Evolutionary conservation across 2,888 invertebrate species (phyloP), one percentile per base, ranked within the genome.

Genomic region (Leptura quadrifasciata): DNA sequence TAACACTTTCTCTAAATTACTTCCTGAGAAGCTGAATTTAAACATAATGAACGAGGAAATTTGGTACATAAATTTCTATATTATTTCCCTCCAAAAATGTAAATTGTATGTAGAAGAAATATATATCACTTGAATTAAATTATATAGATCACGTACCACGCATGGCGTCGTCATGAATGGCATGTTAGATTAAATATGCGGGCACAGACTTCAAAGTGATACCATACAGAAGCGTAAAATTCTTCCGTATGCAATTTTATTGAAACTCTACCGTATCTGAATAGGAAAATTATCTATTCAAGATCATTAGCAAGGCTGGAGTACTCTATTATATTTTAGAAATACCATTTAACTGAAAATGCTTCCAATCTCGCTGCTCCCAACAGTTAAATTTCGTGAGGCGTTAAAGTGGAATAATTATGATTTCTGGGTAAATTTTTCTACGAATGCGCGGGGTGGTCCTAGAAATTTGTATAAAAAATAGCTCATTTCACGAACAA

Each of bases 231-330:
- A 63, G 39, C 15, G 63, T 39, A 12, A n/a, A 18, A n/a, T 63
- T 63, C 35, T 60, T 27, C 8, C n/a, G 60, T 17, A 27, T 60
- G 60, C 60, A 47, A 60, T 27, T 31, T n/a, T 31, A 63, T 39
- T 63, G 39, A 39, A 63, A 17, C 18, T 39, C 63, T 17, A 17
- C n/a, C 17, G 63, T 18, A 18, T 9, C 57, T 57, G 57, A 57
- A 57, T 57, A 20, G 57, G 18, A 9, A 57, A 57, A 57, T 57
- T 57, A 57, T 57, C 57, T 57, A 57, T 57, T 57, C 57, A 57
- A 57, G 9, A 47, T 47, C 47, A 57, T 20, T 57, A 9, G 21
- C 5, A 57, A 21, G 9, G 21, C 57, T 21, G 57, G 10, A 21
- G 21, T 20, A 10, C 15, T 57, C 21, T 57, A 57, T 57, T 55